Evolutionary conservation across 1,140 invertebrate genomes (phyloP), one percentile per base, ranked within the genome.

Genomic region (Kradibia gibbosae): DNA sequence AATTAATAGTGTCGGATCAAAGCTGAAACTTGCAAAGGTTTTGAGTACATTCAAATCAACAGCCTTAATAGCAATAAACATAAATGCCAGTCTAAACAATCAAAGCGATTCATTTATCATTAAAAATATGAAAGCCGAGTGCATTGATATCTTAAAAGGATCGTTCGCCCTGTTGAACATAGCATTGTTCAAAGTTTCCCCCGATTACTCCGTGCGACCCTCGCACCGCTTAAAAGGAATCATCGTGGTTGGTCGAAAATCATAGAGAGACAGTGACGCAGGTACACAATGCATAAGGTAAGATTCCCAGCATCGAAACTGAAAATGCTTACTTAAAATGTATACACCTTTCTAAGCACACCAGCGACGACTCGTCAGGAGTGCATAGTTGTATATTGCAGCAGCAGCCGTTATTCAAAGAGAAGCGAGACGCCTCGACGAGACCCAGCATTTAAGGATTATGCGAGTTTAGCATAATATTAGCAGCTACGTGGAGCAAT

Each of bases 381-480:
- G 10, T 17, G 76, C n/a, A 1, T 28, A 17, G 17, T 4, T 50
- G 42, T 31, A 48, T 36, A 42, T 7, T 17, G 17, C 36, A 39
- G 17, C 36, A 39, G 50, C 53, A 53, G 67, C 70, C 67, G 70
- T 74, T 73, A 81, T 81, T 76, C 65, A 75, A 67, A 67, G 72
- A 81, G 73, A 71, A 28, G 71, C 53, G 60, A 75, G 72, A 81
- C 57, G 70, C 78, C 78, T 86, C 84, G 82, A 83, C 70, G 78
- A 83, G 86, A 50, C 70, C n/a, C 84, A 83, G 87, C 84, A 88
- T 89, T 89, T 86, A 87, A 89, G 88, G 89, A 90, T 90, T 90
- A 90, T 84, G 67, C 73, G 84, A 90, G 86, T 90, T 90, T 89
- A 89, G 87, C 88, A 89, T 88, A 89, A 89, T 89, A 90, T 89